Evolutionary conservation across 1,140 invertebrate species (phyloP), one percentile per base, ranked within the genome.

Genomic region (Drosophila cardini): DNA sequence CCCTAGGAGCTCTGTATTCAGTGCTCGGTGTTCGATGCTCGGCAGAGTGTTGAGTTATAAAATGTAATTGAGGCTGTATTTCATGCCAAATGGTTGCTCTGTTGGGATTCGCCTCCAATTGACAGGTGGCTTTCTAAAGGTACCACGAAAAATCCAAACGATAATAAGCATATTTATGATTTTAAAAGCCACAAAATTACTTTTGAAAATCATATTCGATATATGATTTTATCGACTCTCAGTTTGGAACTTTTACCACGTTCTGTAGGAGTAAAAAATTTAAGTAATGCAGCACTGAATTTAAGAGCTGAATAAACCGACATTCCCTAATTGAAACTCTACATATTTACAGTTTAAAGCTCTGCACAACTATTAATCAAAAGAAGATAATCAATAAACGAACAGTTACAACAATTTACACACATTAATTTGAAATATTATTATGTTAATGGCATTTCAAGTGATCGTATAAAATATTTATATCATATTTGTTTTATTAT

Each of bases 11-110:
- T 5, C 21, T 5, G 21, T 26, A 5, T 5, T 32, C 15, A 9
- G 32, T 13, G n/a, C 13, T 30, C 15, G 55, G 53, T 2, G 21
- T 4, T 26, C 21, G 21, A 26, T 26, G 21, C 21, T 26, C 21
- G 34, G 6, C 34, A 76, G 60, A 62, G 82, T 82, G 83, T 87
- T 86, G 80, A 89, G 84, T 84, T 90, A 80, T 89, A 84, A 89
- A 89, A 89, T 61, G 84, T 89, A 89, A 89, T 89, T 89, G 84
- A 84, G 85, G 80, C 84, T 89, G 84, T 89, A 84, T 87, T 90
- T 89, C 84, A 89, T 89, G 34, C 52, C 52, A 55, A 55, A 55
- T 55, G 34, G 52, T 11, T 32, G 48, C 48, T 52, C 48, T 9
- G 30, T 52, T 52, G 52, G 52, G 52, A 55, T 55, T 64, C 55